Conservation (phyloP, 2,113 vertebrate species). For the Calyptomena viridis region DNA sequence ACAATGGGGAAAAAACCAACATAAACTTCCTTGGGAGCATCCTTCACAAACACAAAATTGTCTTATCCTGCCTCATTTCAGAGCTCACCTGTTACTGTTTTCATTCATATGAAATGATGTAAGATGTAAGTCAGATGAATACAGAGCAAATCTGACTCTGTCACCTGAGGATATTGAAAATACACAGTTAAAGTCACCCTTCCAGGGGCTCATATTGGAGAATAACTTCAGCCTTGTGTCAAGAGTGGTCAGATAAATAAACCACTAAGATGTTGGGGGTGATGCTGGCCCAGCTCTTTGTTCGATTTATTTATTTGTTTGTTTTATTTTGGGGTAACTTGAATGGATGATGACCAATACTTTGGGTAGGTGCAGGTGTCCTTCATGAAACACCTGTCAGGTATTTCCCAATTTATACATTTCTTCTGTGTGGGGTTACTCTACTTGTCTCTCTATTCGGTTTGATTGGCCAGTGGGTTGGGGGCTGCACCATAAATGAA, state of each 20-base stretch:
- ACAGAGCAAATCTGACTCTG: neutral
- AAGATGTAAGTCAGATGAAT: neutral
- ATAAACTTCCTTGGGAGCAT: neutral
- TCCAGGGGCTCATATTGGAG: neutral
- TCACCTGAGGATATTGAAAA: neutral
- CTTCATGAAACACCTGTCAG: neutral
- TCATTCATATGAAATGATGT: too few species aligned
- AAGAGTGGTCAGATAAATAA: neutral
- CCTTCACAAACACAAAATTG: neutral
- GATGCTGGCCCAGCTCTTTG: neutral
- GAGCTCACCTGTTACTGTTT: neutral
- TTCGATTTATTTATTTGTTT: neutral
- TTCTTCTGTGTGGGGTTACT: neutral
- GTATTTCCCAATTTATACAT: neutral
- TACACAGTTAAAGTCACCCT: neutral
- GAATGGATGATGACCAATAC: neutral
- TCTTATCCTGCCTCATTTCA: neutral
- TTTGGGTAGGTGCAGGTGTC: neutral
- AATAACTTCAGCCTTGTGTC: neutral
- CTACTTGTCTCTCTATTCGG: neutral
- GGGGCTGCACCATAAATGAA: neutral
- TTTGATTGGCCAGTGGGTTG: neutral
- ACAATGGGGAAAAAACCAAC: neutral
- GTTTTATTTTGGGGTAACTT: neutral
- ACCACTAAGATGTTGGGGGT: neutral